Evolutionary conservation across 1,140 invertebrate species (phyloP), one percentile per base, ranked within the genome.

Genomic region (Euborellia annulipes): DNA sequence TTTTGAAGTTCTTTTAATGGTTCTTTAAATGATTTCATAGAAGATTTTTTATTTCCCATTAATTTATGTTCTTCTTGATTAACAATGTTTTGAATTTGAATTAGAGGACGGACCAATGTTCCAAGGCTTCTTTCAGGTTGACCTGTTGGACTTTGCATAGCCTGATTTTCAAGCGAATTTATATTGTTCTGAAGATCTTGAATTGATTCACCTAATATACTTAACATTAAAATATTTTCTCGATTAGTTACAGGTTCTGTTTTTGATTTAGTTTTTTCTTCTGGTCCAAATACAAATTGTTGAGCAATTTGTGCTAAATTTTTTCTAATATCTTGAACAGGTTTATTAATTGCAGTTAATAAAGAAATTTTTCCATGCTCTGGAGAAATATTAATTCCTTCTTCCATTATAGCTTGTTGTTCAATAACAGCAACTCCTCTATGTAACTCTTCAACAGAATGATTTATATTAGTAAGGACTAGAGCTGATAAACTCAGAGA

Each of bases 381-480:
- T 6, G 23, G 23, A 11, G 23, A 6, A 27, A 27, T 6, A 27
- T 27, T 6, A 27, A 11, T 27, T 4, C 23, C 70, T 45, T 70
- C 72, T 58, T 77, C 72, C 21, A 77, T 66, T 51, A 76, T 72
- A 27, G 78, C 68, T 55, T 76, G 78, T 58, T 79, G 78, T 58
- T 78, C 73, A 47, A 79, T 68, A 6, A 79, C 63, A 32, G 70
- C 66, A 19, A 80, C 58, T 45, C 69, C 70, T 58, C 73, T 69
- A 54, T 78, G 71, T 9, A 80, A 56, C 20, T 67, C 63, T 54
- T 74, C 71, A 13, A 40, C 27, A 4, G 39, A 37, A 6, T 27
- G 23, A 27, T 11, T 27, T 27, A 27, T 27, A 27, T 4, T 6
- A 6, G 23, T 11, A 6, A 41, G 3, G 7, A 22, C 20, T n/a